Conservation (phyloP, 1,140 invertebrate species). For the Drosophila willistoni region DNA sequence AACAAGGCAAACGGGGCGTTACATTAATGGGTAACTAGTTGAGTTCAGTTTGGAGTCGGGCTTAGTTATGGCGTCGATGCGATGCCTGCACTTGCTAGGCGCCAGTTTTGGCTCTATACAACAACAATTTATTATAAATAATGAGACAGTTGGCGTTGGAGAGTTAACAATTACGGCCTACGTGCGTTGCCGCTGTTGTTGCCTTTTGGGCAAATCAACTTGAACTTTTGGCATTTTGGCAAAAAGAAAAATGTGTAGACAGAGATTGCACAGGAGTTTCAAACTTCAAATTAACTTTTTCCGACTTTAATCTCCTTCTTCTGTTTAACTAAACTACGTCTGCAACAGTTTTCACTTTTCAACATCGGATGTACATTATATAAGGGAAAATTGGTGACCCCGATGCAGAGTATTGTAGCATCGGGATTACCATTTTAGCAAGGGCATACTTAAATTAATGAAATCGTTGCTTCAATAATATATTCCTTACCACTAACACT, state of each 20-base stretch:
- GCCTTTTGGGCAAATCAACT: slow-evolving; percentile 36
- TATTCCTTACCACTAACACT: no score
- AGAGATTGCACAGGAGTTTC: no score
- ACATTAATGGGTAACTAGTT: slow-evolving; percentile 77
- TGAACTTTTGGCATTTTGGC: slow-evolving; percentile 66
- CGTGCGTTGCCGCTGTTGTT: slow-evolving; percentile 39
- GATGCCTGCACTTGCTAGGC: slow-evolving; percentile 58
- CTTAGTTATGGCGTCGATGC: slow-evolving; percentile 19
- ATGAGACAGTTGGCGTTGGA: slow-evolving; percentile 56
- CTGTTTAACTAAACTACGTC: no score
- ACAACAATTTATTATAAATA: slow-evolving; percentile 70
- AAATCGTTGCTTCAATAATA: no score
- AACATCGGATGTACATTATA: no score
- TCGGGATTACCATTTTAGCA: no score
- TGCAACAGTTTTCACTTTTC: no score
- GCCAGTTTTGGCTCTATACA: slow-evolving; percentile 52
- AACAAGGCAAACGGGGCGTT: slow-evolving; percentile 79
- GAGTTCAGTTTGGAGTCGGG: slow-evolving; percentile 18
- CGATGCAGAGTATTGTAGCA: no score
- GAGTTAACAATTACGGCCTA: slow-evolving; percentile 73
- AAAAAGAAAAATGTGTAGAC: slow-evolving; percentile 16
- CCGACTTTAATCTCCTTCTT: background rate
- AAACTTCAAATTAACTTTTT: no score
- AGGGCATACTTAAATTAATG: no score
- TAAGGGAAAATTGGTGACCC: no score